These are phyloP conservation scores for Apodemus agrarius DNA, from an alignment of 2,797 vertebrate species.

Conservation along the genomic window DNA sequence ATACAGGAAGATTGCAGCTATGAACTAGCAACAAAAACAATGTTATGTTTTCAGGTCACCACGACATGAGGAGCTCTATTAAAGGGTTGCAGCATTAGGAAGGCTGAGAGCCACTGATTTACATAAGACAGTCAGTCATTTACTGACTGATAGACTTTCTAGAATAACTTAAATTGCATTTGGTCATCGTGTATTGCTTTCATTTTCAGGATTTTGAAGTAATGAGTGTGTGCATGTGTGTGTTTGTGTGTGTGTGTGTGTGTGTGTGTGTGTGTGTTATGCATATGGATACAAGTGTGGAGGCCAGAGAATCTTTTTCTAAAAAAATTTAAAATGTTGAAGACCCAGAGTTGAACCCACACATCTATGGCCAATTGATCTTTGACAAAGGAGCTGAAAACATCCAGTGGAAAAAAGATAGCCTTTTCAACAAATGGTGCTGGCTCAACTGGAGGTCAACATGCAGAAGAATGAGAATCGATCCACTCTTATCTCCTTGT, in stretches of 20 bases:
- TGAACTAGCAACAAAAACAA: background rate
- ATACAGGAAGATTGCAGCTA: background rate
- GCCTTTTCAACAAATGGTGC: too few relatives aligned
- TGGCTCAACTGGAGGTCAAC: too few relatives aligned
- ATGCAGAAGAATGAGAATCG: too few relatives aligned
- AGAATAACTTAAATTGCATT: background rate
- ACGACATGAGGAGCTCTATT: background rate
- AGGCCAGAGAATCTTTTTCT: too few relatives aligned
- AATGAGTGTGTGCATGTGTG: background rate
- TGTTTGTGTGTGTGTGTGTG: background rate
- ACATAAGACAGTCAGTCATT: background rate
- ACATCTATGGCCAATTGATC: too few relatives aligned
- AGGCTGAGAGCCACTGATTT: background rate
- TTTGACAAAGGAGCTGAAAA: too few relatives aligned
- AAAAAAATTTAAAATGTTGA: too few relatives aligned
- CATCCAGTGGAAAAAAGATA: too few relatives aligned
- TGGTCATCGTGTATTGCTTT: slow-evolving; percentile 5
- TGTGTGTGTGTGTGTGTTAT: too few relatives aligned
- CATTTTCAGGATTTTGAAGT: slow-evolving; percentile 22
- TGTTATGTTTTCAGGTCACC: background rate
- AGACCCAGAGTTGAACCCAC: too few relatives aligned
- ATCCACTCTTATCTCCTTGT: too few relatives aligned
- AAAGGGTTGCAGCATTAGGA: background rate
- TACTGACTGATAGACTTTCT: background rate
- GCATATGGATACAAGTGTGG: background rate